A percentile compares a stretch with the other conserved stretches of the same genome.
Evolutionary conservation across 2,888 invertebrate genomes (phyloP).

Genomic region (Dicyrtomina minuta): DNA sequence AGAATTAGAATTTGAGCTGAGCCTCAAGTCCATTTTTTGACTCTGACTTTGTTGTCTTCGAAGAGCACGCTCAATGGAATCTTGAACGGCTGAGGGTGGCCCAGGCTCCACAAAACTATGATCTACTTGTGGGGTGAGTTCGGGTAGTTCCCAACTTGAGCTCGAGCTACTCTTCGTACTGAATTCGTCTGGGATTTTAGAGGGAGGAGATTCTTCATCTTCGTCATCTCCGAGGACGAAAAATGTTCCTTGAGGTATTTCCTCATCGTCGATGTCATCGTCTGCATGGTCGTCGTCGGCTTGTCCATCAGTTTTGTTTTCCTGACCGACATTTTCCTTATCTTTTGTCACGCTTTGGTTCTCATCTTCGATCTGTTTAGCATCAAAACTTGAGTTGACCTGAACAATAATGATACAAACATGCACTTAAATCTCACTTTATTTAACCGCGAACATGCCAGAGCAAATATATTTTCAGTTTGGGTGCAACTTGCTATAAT

Average conservation of each 20-base stretch:
- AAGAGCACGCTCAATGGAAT: constrained; percentile 9
- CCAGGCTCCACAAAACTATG: constrained; percentile 19
- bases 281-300: constrained; percentile 22
- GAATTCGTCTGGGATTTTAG: constrained; percentile 15
- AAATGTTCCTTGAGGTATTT: constrained; percentile 39
- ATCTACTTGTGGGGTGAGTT: constrained; percentile 35
- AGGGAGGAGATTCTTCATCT: constrained; percentile 37
- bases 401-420: too few species aligned
- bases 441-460: neutral
- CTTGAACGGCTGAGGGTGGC: constrained; percentile 12
- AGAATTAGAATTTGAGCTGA: neutral
- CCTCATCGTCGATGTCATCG: too few species aligned
- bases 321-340: neutral
- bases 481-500: too few species aligned
- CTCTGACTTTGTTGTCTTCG: too few species aligned
- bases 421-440: too few species aligned
- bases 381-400: too few species aligned
- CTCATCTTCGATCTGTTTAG: too few species aligned
- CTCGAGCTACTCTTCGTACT: neutral
- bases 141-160: constrained; percentile 38
- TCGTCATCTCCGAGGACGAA: constrained; percentile 50
- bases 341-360: too few species aligned
- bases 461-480: neutral
- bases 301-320: too few species aligned
- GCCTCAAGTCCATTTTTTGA: constrained; percentile 4